A percentile compares a stretch with the other conserved stretches of the same genome.
These are phyloP conservation scores for Serranus cabrilla DNA, from an alignment of 2,797 vertebrate species.

Conservation along the genomic window DNA sequence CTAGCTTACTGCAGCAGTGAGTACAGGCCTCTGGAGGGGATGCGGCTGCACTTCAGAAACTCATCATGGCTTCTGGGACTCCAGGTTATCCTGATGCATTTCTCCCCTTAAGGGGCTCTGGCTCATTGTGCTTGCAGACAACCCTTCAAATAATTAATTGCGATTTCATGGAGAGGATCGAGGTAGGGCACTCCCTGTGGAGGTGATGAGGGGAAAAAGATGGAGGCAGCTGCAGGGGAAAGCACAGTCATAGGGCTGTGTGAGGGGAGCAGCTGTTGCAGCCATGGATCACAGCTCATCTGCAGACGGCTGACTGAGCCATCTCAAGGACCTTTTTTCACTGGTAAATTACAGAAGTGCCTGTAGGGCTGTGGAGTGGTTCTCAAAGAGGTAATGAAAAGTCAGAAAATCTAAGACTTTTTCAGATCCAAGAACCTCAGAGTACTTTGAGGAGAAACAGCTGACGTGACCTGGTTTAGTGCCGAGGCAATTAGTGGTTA, in stretches of 20 bases:
- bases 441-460: background rate
- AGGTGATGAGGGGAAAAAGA: constrained; percentile 8
- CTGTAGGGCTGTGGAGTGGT: constrained; percentile 21
- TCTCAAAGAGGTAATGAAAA: constrained; percentile 17
- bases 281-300: constrained; percentile 75
- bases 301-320: constrained; percentile 67
- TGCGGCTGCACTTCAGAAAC: constrained; percentile 36
- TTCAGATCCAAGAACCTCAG: background rate
- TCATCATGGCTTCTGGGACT: constrained; percentile 42
- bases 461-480: background rate
- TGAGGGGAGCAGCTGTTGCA: constrained; percentile 76
- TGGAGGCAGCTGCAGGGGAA: constrained; percentile 64
- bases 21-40: constrained; percentile 39
- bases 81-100: constrained; percentile 35
- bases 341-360: constrained; percentile 34
- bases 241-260: constrained; percentile 52
- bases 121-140: constrained; percentile 52
- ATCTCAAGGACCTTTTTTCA: constrained; percentile 62
- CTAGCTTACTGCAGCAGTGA: constrained; percentile 36
- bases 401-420: background rate
- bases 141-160: constrained; percentile 68
- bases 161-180: constrained; percentile 62
- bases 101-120: constrained; percentile 41
- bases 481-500: background rate
- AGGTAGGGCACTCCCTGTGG: constrained; percentile 62